Evolutionary conservation across 1,140 invertebrate genomes (phyloP).

Genomic region (Drosophila cardini): DNA sequence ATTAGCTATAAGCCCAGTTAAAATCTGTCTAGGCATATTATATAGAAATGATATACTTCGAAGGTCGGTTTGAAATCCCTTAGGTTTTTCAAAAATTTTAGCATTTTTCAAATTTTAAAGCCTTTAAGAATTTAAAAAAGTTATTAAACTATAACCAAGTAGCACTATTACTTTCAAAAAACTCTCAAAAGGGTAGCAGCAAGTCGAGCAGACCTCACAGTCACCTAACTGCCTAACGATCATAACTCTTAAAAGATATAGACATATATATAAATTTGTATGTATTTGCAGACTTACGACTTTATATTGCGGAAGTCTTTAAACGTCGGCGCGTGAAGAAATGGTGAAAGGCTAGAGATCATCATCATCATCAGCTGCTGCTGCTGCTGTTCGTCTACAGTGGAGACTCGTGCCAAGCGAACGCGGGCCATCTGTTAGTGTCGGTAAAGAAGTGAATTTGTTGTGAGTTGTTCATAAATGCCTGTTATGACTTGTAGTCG

Average conservation of each 20-base stretch:
- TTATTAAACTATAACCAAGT: too few relatives aligned
- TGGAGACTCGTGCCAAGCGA: conserved; percentile 6
- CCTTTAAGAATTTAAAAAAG: too few relatives aligned
- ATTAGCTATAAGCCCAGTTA: too few relatives aligned
- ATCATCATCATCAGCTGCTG: neutral
- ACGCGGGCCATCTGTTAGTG: conserved; percentile 13
- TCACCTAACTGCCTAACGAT: neutral
- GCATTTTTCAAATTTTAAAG: too few relatives aligned
- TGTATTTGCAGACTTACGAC: neutral
- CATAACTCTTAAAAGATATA: neutral
- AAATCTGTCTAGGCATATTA: too few relatives aligned
- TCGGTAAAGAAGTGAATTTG: neutral
- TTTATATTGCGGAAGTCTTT: conserved; percentile 8
- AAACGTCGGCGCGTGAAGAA: neutral
- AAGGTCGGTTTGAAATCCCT: too few relatives aligned
- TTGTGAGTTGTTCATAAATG: neutral
- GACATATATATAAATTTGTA: neutral
- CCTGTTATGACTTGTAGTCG: conserved; percentile 32
- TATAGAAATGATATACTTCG: too few relatives aligned
- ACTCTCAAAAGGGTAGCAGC: too few relatives aligned
- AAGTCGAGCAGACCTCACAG: neutral
- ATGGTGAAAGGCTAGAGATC: conserved; percentile 13
- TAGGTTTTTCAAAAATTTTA: too few relatives aligned
- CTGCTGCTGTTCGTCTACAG: neutral
- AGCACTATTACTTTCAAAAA: too few relatives aligned